A percentile compares a stretch with the other conserved stretches of the same genome.
Evolutionary conservation across 2,888 invertebrate species (phyloP).

Genomic region (Drosophila kanekoi): DNA sequence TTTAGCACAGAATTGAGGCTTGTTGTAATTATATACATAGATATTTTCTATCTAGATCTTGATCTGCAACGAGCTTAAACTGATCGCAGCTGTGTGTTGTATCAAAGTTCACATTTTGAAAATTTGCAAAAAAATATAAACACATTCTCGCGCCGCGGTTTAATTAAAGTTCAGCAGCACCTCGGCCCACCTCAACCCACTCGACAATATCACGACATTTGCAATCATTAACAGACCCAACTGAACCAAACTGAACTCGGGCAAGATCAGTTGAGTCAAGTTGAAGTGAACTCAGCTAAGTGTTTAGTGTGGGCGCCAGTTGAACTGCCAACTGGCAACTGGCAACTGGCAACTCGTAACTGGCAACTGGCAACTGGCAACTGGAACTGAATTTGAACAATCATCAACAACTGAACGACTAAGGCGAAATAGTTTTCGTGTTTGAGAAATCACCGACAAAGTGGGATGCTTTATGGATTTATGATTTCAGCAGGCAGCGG

Average conservation of each 20-base stretch:
- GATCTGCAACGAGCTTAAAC: constrained; percentile 20
- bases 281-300: constrained; percentile 33
- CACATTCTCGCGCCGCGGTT: constrained; percentile 54
- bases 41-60: constrained; percentile 23
- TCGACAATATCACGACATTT: constrained; percentile 76
- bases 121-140: constrained; percentile 27
- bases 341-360: too few species aligned
- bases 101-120: constrained; percentile 53
- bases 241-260: constrained; percentile 27
- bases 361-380: constrained; percentile 16
- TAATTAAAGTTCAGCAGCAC: constrained; percentile 78
- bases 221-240: constrained; percentile 68
- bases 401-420: constrained; percentile 31
- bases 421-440: constrained; percentile 59
- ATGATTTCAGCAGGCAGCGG: constrained; percentile 75
- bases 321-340: constrained; percentile 24
- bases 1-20: constrained; percentile 1
- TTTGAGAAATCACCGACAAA: constrained; percentile 73
- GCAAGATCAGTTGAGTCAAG: constrained; percentile 22
- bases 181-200: constrained; percentile 63
- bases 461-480: constrained; percentile 71
- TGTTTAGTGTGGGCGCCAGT: constrained; percentile 49
- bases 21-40: constrained; percentile 13
- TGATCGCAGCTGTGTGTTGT: constrained; percentile 32
- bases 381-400: constrained; percentile 32